Base-by-base conservation (phyloP, 2,888 invertebrate genomes). In the Brassicogethes aeneus region DNA sequence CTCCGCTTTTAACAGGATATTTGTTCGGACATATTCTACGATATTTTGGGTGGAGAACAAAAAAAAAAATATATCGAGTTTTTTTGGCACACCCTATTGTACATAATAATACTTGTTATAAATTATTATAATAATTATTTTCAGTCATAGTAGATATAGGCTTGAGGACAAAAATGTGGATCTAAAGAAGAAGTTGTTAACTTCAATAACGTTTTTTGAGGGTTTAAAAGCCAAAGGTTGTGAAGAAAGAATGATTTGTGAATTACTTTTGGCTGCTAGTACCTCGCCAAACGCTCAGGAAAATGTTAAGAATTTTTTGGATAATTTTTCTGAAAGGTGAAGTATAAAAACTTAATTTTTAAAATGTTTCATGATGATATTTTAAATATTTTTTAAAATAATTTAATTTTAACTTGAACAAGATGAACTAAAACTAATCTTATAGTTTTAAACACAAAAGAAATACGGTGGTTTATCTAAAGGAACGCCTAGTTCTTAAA, bases 211-310 rank as follows among this genome's bases (percentile, higher is more conserved):
- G 32, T 51, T 54, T 39, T 55, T 59, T 35, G 47, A 55, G 8
- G 52, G 57, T 31, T 41, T 59, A 13, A 52, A 56, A 33, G 53
- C 45, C 16, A 53, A 50, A 15, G 58, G 54, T 14, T 66, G 66
- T 33, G 63, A 64, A 48, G 59, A 62, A 35, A 52, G 60, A 36
- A 57, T 64, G 2, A 52, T 66, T 10, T 66, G 66, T 39, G 65
- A 64, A 38, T 41, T 66, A 8, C 44, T 65, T 17, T 47, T 65
- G 2, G 57, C 55, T 34, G 60, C 63, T 1, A 57, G 55, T 31
- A 43, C 54, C 8, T 59, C 60, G 36, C 50, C 56, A 42, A 59
- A 62, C 45, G 59, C 61, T 1, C 59, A 61, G 40, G 48, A 55
- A 15, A 56, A 66, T 33, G 55, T 63, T 2, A 50, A 60, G 36